Percentiles rank a stretch among this genome's conserved stretches.
phyloP scores from a whole-genome alignment of 2,888 invertebrate genomes.

The Barypeithes pellucidus region DNA sequence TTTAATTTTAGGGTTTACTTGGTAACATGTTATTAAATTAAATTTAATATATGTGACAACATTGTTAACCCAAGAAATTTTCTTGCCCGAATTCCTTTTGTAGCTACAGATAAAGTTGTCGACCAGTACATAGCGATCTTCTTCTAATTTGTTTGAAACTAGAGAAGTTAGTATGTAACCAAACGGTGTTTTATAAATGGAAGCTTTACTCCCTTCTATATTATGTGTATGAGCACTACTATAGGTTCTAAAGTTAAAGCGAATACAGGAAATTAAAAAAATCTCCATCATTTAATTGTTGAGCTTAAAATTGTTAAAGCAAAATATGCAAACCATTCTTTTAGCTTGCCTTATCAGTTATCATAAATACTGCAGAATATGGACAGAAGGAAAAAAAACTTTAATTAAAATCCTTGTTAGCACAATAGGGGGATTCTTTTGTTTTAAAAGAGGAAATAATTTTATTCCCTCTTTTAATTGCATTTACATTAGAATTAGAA shows the following conservation, averaged over 20 bases:
- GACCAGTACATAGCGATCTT: too few species aligned
- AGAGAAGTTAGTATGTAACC: too few species aligned
- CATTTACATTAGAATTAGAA: not conserved
- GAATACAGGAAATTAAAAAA: not conserved
- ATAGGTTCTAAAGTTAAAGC: not conserved
- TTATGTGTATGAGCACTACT: too few species aligned
- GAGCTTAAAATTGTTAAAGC: not conserved
- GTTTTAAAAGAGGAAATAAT: not conserved
- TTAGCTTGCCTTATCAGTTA: constrained; percentile 7
- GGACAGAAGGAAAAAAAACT: constrained; percentile 10
- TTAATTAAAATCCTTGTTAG: constrained; percentile 25
- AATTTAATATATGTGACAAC: too few species aligned
- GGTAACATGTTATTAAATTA: too few species aligned
- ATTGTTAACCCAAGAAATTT: too few species aligned
- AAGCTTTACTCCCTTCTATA: too few species aligned
- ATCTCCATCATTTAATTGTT: not conserved
- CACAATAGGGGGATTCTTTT: not conserved
- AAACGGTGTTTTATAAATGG: too few species aligned
- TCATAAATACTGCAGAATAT: constrained; percentile 14
- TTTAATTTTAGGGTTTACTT: too few species aligned
- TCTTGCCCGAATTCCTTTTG: too few species aligned
- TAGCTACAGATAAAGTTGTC: too few species aligned
- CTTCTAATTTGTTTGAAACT: too few species aligned
- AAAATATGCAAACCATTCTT: constrained; percentile 12
- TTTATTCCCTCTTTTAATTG: not conserved